Base-by-base conservation (phyloP, 2,113 vertebrate species). In the Ceyx cyanopectus region DNA sequence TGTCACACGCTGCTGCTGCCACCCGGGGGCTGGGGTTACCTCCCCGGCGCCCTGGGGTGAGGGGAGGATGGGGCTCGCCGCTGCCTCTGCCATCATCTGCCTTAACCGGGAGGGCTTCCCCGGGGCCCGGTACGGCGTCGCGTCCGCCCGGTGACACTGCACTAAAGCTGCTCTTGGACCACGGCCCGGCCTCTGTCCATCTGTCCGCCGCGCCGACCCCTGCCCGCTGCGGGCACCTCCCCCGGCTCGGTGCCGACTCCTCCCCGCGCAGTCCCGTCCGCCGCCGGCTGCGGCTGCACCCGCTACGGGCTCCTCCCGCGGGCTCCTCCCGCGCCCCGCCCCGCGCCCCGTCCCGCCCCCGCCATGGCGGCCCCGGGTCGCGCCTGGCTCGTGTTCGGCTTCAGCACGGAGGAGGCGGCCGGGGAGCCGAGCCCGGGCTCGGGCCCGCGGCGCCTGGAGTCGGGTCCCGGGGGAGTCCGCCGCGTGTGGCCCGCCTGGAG, bases 401-500 rank as follows among this genome's bases (percentile, higher is more conserved):
- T 92, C 32, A 61, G 61, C 57, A 30, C 24, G 20, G 82, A 81
- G 21, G 70, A 73, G 43, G 58, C 70, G 14, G 29, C n/a, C 23
- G 63, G 32, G 27, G 56, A 40, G 13, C 56, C 13, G 34, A 34
- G 15, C 2, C 63, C 51, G 29, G 58, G 51, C 5, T 48, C 34
- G 37, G 67, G n/a, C 9, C 69, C 78, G 21, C 58, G 77, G 48
- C 75, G 70, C 24, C 50, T 34, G 68, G 69, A 87, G 40, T 30
- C 56, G 10, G 68, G 37, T 11, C 60, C 87, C 40, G 91, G 5
- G 43, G 63, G 23, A 0, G 10, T 96, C 29, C 11, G 53, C 53
- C 66, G 67, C 12, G 87, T 98, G 43, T 94, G 95, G 76, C 96
- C 98, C 2, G 76, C 96, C 68, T 98, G 98, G 98, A 98, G 97